Evolutionary conservation across 2,888 invertebrate genomes (phyloP).

Genomic region (Pheosia tremula): DNA sequence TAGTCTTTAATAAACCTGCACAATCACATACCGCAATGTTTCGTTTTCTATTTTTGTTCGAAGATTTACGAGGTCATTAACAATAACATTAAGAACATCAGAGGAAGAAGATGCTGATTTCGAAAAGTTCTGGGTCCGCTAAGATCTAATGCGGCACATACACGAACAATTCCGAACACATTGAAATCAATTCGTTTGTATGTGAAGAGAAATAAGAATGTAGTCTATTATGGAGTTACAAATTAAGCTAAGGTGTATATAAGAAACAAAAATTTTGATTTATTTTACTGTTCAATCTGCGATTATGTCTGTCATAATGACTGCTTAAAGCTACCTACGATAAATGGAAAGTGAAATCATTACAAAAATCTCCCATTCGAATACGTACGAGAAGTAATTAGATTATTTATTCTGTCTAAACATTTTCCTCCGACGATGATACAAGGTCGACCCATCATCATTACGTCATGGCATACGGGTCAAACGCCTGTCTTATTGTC

Average conservation of each 20-base stretch:
- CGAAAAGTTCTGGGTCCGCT: not conserved
- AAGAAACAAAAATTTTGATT: not conserved
- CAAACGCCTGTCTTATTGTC: slow-evolving; percentile 3
- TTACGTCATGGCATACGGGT: not conserved
- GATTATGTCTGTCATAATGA: not conserved
- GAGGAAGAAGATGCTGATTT: not conserved
- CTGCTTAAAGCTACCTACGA: too few relatives aligned
- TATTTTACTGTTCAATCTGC: not conserved
- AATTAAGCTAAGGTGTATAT: slow-evolving; percentile 3
- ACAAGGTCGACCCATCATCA: not conserved
- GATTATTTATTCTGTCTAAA: not conserved
- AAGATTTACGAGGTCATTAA: not conserved
- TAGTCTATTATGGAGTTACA: not conserved
- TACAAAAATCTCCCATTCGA: too few relatives aligned
- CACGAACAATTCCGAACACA: not conserved
- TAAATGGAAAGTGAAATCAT: too few relatives aligned
- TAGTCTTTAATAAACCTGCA: not conserved
- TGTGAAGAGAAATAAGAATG: slow-evolving; percentile 6
- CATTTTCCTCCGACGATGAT: not conserved
- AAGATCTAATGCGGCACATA: not conserved
- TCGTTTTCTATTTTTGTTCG: not conserved
- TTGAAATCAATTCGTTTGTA: slow-evolving; percentile 5
- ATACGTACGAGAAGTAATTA: too few relatives aligned
- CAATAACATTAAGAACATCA: too few relatives aligned
- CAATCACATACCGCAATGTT: not conserved